Percentiles rank a stretch among this genome's conserved stretches.
These are phyloP conservation scores for Etia nguti DNA, from an alignment of 2,113 vertebrate species.

Conservation along the genomic window DNA sequence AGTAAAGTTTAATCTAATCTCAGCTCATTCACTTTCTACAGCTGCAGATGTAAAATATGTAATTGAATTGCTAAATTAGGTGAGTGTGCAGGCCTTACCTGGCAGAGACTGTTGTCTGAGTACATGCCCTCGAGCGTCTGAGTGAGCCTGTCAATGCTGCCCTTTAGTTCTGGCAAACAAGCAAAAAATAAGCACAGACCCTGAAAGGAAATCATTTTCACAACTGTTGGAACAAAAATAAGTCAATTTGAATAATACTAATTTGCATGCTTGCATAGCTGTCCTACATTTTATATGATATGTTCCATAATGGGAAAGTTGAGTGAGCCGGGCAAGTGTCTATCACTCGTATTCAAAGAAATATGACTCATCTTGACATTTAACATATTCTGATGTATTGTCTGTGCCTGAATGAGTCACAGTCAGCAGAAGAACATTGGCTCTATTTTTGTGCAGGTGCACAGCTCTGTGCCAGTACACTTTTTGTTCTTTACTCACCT, in stretches of 20 bases:
- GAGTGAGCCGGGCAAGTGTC: background rate
- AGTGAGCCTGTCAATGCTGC: constrained; percentile 75
- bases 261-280: background rate
- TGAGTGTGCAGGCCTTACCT: constrained; percentile 73
- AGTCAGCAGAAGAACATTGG: background rate
- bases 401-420: background rate
- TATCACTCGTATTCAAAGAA: background rate
- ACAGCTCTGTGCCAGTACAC: background rate
- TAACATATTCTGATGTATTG: background rate
- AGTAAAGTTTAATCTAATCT: background rate
- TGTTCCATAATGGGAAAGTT: background rate
- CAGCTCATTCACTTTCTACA: background rate
- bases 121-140: constrained; percentile 84
- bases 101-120: constrained; percentile 82
- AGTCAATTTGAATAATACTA: background rate
- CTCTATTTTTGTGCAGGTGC: background rate
- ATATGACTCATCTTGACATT: background rate
- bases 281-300: background rate
- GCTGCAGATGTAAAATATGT: background rate
- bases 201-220: background rate
- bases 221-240: background rate
- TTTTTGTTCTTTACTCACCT: background rate
- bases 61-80: background rate
- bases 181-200: background rate
- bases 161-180: constrained; percentile 81